A percentile compares a stretch with the other conserved stretches of the same genome.
phyloP scores from a whole-genome alignment of 2,797 vertebrate genomes.

The Syngnathus acus region DNA sequence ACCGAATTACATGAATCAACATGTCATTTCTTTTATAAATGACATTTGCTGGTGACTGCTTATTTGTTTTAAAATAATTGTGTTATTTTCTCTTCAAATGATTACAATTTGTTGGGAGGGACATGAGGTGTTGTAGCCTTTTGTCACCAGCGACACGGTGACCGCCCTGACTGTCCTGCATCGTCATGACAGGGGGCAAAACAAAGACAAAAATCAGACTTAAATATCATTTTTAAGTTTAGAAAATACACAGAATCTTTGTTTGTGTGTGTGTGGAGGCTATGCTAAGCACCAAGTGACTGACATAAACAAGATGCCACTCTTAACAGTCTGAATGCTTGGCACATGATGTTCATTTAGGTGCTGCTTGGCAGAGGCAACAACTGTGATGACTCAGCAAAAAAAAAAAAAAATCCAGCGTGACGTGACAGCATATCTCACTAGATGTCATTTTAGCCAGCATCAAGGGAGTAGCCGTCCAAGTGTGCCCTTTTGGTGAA shows the following conservation, averaged over 20 bases:
- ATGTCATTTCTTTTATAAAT: not conserved
- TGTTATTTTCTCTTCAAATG: not conserved
- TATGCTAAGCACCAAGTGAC: not conserved
- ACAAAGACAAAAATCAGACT: not conserved
- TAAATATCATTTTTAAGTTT: not conserved
- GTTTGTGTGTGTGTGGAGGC: not conserved
- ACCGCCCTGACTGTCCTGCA: conserved; percentile 6
- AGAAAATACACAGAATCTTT: not conserved
- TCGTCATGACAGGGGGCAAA: not conserved
- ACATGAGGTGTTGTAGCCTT: conserved; percentile 1
- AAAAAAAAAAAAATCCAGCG: not conserved
- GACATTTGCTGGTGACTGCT: not conserved
- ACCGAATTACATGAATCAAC: not conserved
- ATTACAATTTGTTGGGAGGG: not conserved
- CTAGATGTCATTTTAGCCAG: not conserved
- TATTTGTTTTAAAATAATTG: not conserved
- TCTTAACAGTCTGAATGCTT: not conserved
- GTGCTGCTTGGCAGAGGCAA: not conserved
- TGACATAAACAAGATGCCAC: conserved; percentile 6
- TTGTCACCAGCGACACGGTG: conserved; percentile 7
- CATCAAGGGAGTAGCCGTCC: not conserved
- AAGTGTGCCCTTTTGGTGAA: not conserved
- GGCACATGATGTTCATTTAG: not conserved
- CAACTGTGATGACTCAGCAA: conserved; percentile 3
- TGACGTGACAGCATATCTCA: not conserved